Evolutionary conservation across 2,888 invertebrate genomes (phyloP), one percentile per base, ranked within the genome.

Genomic region (Dilophus febrilis): DNA sequence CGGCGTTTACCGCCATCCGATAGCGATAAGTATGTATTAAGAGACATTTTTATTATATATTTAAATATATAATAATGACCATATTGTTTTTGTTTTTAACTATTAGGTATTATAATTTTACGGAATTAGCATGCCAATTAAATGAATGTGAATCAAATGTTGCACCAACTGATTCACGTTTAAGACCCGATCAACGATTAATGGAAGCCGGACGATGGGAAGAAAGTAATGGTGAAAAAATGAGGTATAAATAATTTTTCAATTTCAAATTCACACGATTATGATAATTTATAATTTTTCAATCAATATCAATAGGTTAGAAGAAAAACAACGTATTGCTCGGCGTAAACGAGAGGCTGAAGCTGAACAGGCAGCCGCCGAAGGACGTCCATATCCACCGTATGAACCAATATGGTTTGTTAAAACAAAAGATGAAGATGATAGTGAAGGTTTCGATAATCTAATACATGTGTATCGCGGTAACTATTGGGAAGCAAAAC

Each of bases 181-280:
- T 72, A 39, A 72, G 98, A 41, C 97, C 97, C 42, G 98, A 98
- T 72, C 98, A 98, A 66, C 74, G 97, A 38, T 71, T 92, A 50
- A 98, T 99, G 97, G 95, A 97, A 64, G 74, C 85, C 45, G 92
- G 91, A 3, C 67, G 70, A 40, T 91, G 92, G 86, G 85, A 92
- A 53, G 84, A 82, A 46, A 91, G 92, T 43, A 94, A 94, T 64
- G 58, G 66, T 2, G 85, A 86, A 59, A 88, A 90, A 59, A 60
- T 86, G 26, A 68, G 74, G 43, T 52, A 44, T 41, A 37, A 41
- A 27, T 28, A 22, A 11, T 41, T 33, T n/a, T n/a, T n/a, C n/a
- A n/a, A n/a, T n/a, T n/a, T n/a, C 35, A 19, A 34, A 12, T n/a
- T 35, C 8, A 10, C 28, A 28, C 11, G 8, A 19, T 35, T 18